Conservation (phyloP, 2,888 invertebrate genomes). For the Ceratothoa steindachneri region DNA sequence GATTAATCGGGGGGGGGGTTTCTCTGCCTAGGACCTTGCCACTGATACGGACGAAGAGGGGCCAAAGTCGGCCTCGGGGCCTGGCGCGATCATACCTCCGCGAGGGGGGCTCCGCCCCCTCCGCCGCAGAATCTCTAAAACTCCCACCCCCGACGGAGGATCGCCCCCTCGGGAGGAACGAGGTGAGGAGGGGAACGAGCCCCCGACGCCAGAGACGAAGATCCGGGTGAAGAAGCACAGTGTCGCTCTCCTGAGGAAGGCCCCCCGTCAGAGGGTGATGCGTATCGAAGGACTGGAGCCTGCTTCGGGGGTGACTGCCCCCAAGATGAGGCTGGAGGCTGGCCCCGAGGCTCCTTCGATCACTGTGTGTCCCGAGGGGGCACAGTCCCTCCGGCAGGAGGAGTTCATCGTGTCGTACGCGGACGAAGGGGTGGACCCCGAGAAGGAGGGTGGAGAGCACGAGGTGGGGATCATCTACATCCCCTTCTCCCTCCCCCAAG, state of each 20-base stretch:
- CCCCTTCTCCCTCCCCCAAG: constrained; percentile 23
- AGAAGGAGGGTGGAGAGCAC: constrained; percentile 20
- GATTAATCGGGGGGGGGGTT: too few species aligned
- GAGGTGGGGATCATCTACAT: constrained; percentile 35
- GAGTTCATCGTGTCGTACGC: background rate
- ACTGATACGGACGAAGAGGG: too few species aligned
- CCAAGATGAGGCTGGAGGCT: background rate
- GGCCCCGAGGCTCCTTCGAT: background rate
- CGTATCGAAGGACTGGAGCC: background rate
- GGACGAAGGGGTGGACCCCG: constrained; percentile 1
- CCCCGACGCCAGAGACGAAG: background rate
- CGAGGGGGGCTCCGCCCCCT: background rate
- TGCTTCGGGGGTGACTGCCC: background rate
- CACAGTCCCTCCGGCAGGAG: background rate
- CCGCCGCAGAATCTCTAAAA: background rate
- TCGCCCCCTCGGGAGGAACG: too few species aligned
- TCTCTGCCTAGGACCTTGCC: too few species aligned
- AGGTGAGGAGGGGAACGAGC: too few species aligned
- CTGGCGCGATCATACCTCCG: background rate
- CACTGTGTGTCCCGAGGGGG: background rate
- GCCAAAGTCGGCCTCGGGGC: too few species aligned
- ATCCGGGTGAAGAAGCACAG: background rate
- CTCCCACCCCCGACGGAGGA: too few species aligned
- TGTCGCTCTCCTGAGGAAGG: too few species aligned
- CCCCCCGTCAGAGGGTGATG: too few species aligned